These are phyloP conservation scores for Fistularia commersonii DNA, from an alignment of 2,797 vertebrate genomes.

Conservation along the genomic window DNA sequence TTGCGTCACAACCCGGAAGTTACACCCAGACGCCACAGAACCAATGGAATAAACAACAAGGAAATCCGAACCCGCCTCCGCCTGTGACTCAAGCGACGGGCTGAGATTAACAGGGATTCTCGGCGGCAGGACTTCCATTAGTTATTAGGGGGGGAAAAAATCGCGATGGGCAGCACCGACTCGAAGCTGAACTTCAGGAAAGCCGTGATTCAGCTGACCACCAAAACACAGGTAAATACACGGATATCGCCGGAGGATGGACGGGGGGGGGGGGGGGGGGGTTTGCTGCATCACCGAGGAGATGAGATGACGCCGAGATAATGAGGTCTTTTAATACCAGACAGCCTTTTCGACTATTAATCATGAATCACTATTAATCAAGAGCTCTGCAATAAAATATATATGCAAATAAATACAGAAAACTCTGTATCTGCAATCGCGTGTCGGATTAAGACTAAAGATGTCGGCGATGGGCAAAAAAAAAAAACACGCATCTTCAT, in stretches of 20 bases:
- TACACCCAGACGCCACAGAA: constrained; percentile 62
- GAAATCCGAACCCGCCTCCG: constrained; percentile 50
- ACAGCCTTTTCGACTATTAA: no score
- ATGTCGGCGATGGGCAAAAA: no score
- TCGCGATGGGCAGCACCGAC: constrained; percentile 89
- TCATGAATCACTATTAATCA: no score
- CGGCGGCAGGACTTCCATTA: constrained; percentile 35
- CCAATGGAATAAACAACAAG: constrained; percentile 40
- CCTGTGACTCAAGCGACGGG: constrained; percentile 66
- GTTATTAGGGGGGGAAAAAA: constrained; percentile 45
- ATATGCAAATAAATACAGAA: no score
- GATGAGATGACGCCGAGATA: constrained; percentile 30
- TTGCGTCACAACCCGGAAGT: neutral
- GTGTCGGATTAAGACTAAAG: no score
- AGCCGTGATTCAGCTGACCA: constrained; percentile 96
- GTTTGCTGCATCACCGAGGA: constrained; percentile 46
- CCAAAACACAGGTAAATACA: constrained; percentile 90
- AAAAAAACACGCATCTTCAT: no score
- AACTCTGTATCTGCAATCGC: no score
- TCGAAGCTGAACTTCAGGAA: constrained; percentile 97
- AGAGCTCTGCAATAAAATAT: no score
- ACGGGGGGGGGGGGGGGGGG: constrained; percentile 6
- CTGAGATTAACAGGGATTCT: constrained; percentile 66
- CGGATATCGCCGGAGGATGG: neutral
- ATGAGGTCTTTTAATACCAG: no score